Conservation (phyloP, 2,797 vertebrate species). For the Podargus strigoides region DNA sequence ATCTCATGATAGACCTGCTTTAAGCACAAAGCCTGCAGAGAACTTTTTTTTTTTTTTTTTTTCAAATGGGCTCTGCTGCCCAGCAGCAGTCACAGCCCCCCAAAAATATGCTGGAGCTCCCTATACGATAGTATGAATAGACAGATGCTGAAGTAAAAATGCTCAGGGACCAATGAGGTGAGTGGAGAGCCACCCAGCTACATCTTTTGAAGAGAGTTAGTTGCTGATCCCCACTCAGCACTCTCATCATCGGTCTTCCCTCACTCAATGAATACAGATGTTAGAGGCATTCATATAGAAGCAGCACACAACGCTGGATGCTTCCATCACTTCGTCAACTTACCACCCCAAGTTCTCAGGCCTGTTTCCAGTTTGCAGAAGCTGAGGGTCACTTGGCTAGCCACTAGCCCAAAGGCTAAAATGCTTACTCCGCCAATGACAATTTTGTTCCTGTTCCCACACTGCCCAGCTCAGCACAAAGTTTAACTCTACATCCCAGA, state of each 20-base stretch:
- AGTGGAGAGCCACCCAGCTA: background rate
- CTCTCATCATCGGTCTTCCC: background rate
- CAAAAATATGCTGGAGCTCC: background rate
- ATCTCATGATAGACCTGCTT: background rate
- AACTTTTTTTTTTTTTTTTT: background rate
- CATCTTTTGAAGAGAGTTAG: background rate
- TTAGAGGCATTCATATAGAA: background rate
- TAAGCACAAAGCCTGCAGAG: background rate
- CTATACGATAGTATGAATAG: background rate
- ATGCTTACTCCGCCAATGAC: background rate
- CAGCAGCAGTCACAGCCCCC: background rate
- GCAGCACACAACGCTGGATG: background rate
- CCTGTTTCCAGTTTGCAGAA: background rate
- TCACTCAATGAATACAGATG: fast-evolving
- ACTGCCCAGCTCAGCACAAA: background rate
- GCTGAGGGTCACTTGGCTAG: background rate
- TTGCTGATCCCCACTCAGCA: background rate
- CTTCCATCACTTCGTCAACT: background rate
- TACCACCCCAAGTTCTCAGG: background rate
- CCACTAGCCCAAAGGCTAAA: background rate
- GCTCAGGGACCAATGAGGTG: background rate
- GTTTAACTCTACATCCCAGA: background rate
- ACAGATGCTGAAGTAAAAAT: background rate
- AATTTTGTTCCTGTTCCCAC: background rate
- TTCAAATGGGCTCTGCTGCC: background rate